Percentiles rank a stretch among this genome's conserved stretches.
Conservation (phyloP, 2,797 vertebrate genomes). For the Phrynocephalus vlangalii region DNA sequence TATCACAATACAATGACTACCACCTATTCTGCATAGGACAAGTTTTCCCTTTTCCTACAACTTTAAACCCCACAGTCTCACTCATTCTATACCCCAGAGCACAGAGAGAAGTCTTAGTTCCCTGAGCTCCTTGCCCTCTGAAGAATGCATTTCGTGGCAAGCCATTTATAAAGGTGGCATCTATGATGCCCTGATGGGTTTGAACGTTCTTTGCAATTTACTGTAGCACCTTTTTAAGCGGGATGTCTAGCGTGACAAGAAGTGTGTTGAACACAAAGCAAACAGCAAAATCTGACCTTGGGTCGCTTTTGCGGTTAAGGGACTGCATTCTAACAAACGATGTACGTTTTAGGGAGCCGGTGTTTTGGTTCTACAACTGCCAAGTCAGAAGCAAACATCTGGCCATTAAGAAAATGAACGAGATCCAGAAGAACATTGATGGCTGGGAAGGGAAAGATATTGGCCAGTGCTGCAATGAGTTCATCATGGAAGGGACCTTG, state of each 20-base stretch:
- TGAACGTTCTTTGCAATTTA: not conserved
- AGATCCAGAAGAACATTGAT: constrained; percentile 98
- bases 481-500: constrained; percentile 94
- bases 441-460: constrained; percentile 99
- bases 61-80: too few species aligned
- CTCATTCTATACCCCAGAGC: too few species aligned
- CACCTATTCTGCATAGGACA: too few species aligned
- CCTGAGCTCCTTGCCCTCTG: too few species aligned
- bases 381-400: constrained; percentile 94
- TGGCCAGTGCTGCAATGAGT: constrained; percentile 97
- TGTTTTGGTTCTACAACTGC: constrained; percentile 91
- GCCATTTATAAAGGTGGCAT: not conserved
- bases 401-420: constrained; percentile 98
- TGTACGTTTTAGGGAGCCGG: constrained; percentile 83
- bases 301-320: not conserved
- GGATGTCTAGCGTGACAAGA: too few species aligned
- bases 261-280: constrained; percentile 22
- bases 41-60: too few species aligned
- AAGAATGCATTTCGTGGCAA: not conserved
- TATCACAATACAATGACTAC: too few species aligned
- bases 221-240: not conserved
- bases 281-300: not conserved
- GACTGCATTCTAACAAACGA: rapidly evolving
- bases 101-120: too few species aligned
- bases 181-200: not conserved